These are phyloP conservation scores for Alloplasta piceator DNA, from an alignment of 2,888 invertebrate genomes.

Conservation along the genomic window DNA sequence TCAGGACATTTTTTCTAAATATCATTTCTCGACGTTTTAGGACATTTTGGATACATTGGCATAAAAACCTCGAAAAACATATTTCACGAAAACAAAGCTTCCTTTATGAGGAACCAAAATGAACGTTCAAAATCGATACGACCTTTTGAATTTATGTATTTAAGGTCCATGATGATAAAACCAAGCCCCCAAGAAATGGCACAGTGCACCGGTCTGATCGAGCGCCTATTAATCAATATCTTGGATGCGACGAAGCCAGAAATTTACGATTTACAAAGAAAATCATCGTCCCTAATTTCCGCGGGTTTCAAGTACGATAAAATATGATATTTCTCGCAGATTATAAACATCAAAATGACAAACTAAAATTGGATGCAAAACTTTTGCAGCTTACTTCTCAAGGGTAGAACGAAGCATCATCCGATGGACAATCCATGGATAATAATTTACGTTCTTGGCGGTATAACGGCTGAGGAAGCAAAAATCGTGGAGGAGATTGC, in stretches of 20 bases:
- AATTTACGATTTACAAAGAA: constrained; percentile 86
- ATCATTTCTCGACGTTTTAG: too few relatives aligned
- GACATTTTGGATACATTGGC: too few relatives aligned
- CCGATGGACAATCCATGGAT: constrained; percentile 87
- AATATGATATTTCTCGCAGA: background rate
- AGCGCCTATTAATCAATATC: constrained; percentile 86
- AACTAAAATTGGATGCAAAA: background rate
- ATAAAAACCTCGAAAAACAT: too few relatives aligned
- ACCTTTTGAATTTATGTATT: constrained; percentile 1
- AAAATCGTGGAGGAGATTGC: constrained; percentile 83
- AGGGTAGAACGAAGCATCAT: constrained; percentile 84
- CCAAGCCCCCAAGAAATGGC: constrained; percentile 84
- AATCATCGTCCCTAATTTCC: constrained; percentile 86
- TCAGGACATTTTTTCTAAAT: too few relatives aligned
- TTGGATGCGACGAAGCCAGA: constrained; percentile 86
- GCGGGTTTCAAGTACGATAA: constrained; percentile 87
- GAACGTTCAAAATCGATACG: too few relatives aligned
- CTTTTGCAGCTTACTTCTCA: constrained; percentile 86
- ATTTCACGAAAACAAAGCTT: too few relatives aligned
- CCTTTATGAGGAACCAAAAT: too few relatives aligned
- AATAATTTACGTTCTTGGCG: constrained; percentile 88
- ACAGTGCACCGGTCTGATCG: constrained; percentile 85
- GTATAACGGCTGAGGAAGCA: constrained; percentile 87
- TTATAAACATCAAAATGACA: background rate
- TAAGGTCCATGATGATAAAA: constrained; percentile 84